A percentile compares a stretch with the other conserved stretches of the same genome.
These are phyloP conservation scores for Mobula birostris DNA, from an alignment of 2,113 vertebrate genomes.

Conservation along the genomic window DNA sequence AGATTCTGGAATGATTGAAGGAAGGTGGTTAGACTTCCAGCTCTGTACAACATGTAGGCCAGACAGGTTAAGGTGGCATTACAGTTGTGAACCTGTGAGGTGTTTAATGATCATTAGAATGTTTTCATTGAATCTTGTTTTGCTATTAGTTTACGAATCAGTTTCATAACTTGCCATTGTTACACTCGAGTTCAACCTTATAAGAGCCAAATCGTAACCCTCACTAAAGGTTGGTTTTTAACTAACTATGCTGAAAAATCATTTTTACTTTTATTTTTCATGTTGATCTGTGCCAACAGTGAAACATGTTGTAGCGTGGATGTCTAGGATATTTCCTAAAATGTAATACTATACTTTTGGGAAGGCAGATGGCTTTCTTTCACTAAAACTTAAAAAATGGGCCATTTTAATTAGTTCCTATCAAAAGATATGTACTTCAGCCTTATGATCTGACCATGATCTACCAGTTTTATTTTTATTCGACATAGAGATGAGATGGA, in stretches of 20 bases:
- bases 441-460: background rate
- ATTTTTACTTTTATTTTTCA: background rate
- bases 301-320: background rate
- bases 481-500: background rate
- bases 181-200: background rate
- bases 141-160: background rate
- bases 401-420: background rate
- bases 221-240: background rate
- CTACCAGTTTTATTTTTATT: background rate
- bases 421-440: background rate
- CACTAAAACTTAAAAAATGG: background rate
- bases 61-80: background rate
- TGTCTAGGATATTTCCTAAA: too few relatives aligned
- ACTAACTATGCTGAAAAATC: background rate
- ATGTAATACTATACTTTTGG: background rate
- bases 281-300: background rate
- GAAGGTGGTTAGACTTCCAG: background rate
- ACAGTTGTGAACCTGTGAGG: background rate
- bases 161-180: background rate
- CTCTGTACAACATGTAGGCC: background rate
- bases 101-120: background rate
- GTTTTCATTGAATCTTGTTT: background rate
- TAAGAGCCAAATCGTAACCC: background rate
- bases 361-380: background rate
- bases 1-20: background rate